phyloP scores from a whole-genome alignment of 2,797 vertebrate species.

The Lepidocolaptes lacrymiger region DNA sequence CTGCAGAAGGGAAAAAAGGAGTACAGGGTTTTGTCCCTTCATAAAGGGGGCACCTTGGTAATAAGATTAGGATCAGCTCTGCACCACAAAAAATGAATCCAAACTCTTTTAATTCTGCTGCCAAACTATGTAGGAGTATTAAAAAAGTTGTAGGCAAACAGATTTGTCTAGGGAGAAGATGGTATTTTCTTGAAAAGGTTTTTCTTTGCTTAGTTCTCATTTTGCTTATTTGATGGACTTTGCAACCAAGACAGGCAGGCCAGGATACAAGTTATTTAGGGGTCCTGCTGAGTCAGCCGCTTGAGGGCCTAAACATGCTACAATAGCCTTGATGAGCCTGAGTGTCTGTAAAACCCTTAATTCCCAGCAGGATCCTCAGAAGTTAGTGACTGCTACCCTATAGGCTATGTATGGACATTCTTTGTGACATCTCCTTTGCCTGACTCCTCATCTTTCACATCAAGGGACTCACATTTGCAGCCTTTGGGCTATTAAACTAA shows the following conservation, averaged over 20 bases:
- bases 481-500: conserved; percentile 35
- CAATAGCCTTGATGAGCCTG: background rate
- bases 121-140: background rate
- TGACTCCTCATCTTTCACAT: conserved; percentile 59
- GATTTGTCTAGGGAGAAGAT: background rate
- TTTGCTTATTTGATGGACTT: background rate
- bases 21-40: background rate
- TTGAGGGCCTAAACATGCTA: background rate
- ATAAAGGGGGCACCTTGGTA: background rate
- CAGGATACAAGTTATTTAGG: background rate
- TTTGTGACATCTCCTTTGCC: background rate
- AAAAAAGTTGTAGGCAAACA: conserved; percentile 13
- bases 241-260: background rate
- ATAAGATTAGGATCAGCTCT: background rate
- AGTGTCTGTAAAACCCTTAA: background rate
- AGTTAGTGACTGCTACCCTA: background rate
- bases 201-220: background rate
- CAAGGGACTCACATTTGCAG: background rate
- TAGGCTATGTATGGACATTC: background rate
- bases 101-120: conserved; percentile 1
- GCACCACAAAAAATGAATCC: background rate
- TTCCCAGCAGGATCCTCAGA: background rate
- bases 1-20: background rate
- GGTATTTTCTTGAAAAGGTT: background rate
- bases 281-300: background rate